Evolutionary conservation across 2,113 vertebrate genomes (phyloP), one percentile per base, ranked within the genome.

Genomic region (Rhinolophus sinicus): DNA sequence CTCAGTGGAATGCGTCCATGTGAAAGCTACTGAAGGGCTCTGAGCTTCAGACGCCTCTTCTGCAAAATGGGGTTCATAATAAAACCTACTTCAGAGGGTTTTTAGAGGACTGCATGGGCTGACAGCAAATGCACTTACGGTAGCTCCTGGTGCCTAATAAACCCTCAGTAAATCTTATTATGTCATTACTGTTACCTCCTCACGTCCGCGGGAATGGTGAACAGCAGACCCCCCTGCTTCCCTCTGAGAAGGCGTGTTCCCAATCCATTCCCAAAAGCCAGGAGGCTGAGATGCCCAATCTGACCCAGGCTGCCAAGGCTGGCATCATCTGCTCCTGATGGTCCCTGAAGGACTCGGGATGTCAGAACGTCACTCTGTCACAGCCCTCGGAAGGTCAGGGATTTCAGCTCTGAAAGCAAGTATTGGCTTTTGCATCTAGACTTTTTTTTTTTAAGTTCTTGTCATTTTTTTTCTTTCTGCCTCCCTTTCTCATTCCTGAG

Each of bases 41-140:
- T 72, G 70, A 95, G 15, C 52, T 22, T 88, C 44, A 88, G 54
- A 60, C 38, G 73, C 67, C 6, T 88, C 56, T 73, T 81, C 75
- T 24, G 3, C 30, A 73, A 90, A 87, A 76, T 14, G 24, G 3
- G n/a, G n/a, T 65, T 73, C 73, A 65, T 62, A 50, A 93, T 35
- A 69, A 95, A 90, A 50, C 30, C 40, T 24, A 15, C 2, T 13
- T 76, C 26, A 33, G 14, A 30, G 30, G 8, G 65, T 21, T 50
- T 62, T 95, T 75, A 85, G 30, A 83, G 35, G 15, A 84, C 26
- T 58, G 11, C 44, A n/a, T 33, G 67, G 62, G 62, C 64, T 85
- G 50, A 33, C 22, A 58, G 69, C 70, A 70, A 75, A 76, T 13
- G 9, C 14, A 60, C n/a, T 88, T 73, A 44, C 40, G 40, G 40